Conservation (phyloP, 2,888 invertebrate genomes). For the Megamerina dolium region DNA sequence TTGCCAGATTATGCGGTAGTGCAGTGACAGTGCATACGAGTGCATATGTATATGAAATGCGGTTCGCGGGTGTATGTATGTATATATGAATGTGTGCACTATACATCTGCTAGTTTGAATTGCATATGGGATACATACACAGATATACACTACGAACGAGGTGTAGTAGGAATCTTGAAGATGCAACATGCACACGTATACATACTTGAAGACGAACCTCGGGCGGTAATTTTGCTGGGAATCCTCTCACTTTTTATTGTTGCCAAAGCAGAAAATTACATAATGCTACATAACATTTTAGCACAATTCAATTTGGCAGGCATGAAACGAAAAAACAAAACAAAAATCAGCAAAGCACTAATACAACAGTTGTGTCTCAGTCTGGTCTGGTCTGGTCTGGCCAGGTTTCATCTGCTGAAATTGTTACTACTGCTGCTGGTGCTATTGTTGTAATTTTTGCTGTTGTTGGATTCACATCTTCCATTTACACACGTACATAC, state of each 20-base stretch:
- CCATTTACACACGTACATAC: too few species aligned
- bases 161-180: background rate
- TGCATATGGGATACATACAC: too few species aligned
- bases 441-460: background rate
- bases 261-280: too few species aligned
- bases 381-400: background rate
- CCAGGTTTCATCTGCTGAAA: background rate
- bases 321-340: background rate
- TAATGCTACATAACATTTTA: too few species aligned
- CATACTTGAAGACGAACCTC: background rate
- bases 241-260: slow-evolving; percentile 44
- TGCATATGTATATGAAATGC: too few species aligned
- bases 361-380: background rate
- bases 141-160: too few species aligned
- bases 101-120: background rate
- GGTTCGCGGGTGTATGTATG: background rate
- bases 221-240: slow-evolving; percentile 30
- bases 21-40: too few species aligned
- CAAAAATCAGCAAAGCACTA: background rate
- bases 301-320: slow-evolving; percentile 8
- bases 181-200: background rate
- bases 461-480: slow-evolving; percentile 4
- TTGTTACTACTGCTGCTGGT: slow-evolving; percentile 3
- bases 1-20: too few species aligned
- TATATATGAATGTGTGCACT: slow-evolving; percentile 5